These are phyloP conservation scores for Radopholus similis DNA, from an alignment of 1,140 invertebrate genomes.

Conservation along the genomic window DNA sequence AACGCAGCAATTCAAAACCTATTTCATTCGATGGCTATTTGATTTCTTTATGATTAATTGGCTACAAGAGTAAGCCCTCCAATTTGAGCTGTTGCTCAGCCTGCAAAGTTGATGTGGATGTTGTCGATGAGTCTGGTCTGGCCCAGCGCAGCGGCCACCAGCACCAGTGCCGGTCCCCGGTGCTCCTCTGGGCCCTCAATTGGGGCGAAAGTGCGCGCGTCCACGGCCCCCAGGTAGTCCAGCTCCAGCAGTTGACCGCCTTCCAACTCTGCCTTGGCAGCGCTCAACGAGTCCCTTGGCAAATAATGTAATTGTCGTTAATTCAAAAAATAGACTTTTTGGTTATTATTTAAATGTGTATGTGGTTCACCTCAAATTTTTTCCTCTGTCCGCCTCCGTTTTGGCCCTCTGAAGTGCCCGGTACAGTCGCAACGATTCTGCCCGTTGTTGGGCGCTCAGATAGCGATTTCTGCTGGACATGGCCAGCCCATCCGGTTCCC, in stretches of 20 bases:
- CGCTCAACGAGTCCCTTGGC: too few species aligned
- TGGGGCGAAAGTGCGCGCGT: constrained; percentile 15
- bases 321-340: neutral
- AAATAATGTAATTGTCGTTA: too few species aligned
- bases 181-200: constrained; percentile 13
- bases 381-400: neutral
- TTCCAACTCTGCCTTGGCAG: neutral
- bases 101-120: too few species aligned
- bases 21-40: too few species aligned
- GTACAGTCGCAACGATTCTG: neutral
- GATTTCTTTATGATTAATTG: too few species aligned
- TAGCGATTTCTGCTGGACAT: constrained; percentile 29
- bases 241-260: neutral
- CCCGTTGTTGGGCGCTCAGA: constrained; percentile 15
- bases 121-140: constrained; percentile 25
- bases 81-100: too few species aligned
- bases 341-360: neutral
- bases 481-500: constrained; percentile 30
- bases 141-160: constrained; percentile 11
- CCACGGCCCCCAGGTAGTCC: constrained; percentile 27
- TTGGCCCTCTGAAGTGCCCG: neutral
- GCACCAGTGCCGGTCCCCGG: constrained; percentile 4
- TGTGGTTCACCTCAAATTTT: neutral
- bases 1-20: too few species aligned
- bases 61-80: too few species aligned